Evolutionary conservation across 92 coral and sea anemone species (phyloP), one percentile per base, ranked within the genome.

Genomic region (Epizoanthus scotinus): DNA sequence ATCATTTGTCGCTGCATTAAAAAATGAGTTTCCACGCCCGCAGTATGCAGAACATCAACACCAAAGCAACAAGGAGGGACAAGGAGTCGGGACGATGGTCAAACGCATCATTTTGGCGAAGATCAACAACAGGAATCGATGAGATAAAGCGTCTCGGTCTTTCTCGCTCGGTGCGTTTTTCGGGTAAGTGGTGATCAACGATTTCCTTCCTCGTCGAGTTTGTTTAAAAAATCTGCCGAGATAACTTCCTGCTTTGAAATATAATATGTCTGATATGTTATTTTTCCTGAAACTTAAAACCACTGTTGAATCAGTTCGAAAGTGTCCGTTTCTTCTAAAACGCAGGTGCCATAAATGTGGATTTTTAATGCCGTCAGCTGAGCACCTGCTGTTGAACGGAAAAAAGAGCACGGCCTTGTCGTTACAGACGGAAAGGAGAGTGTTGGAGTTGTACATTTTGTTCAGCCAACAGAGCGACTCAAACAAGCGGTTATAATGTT

Each of bases 141-240:
- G 79, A 73, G 34, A 27, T 73, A 56, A 73, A 73, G 63, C 79
- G 79, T 8, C 63, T 73, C 29, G 65, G 65, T 20, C 40, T 73
- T 55, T 73, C 79, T 56, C 42, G 79, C 34, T 73, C 79, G 79
- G 79, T 73, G 50, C 79, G 79, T 56, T 73, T 73, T 56, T 73
- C 79, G 60, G 79, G 79, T 73, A 73, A 73, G 79, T 73, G 49
- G 31, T n/a, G n/a, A 64, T 12, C 28, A n/a, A 14, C 19, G 5
- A 67, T 18, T 8, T 36, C n/a, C 17, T 3, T 34, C 24, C 4
- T 31, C 1, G 17, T 19, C 75, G 50, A 44, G 0, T 1, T 6
- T 0, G n/a, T 29, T 10, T 6, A 19, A 1, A 7, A n/a, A 28
- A 64, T 64, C 29, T 22, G 56, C 10, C 53, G 77, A 25, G 25